Conservation (phyloP, 2,113 vertebrate species). For the Narcine bancroftii region DNA sequence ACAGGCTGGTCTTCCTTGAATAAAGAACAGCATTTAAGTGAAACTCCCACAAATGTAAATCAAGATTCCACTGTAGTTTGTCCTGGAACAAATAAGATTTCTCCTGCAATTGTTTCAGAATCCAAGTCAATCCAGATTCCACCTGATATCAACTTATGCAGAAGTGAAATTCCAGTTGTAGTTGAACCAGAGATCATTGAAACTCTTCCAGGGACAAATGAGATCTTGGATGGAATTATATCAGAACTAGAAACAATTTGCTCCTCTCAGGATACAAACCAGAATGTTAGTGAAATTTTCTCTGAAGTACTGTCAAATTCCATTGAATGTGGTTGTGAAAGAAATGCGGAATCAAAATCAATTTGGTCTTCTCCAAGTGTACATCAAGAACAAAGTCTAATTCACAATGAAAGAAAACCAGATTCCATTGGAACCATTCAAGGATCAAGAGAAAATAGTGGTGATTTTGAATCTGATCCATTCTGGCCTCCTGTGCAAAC, state of each 20-base stretch:
- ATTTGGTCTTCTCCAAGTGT: not conserved
- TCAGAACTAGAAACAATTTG: not conserved
- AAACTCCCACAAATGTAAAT: conserved; percentile 58
- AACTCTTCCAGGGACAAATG: not conserved
- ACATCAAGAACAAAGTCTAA: not conserved
- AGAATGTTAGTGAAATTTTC: not conserved
- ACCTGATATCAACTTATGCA: not conserved
- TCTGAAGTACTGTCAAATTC: not conserved
- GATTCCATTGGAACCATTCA: not conserved
- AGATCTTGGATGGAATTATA: not conserved
- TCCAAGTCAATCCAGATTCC: not conserved
- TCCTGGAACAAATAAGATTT: conserved; percentile 47
- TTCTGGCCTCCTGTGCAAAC: too few species aligned
- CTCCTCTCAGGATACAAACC: not conserved
- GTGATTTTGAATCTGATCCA: not conserved
- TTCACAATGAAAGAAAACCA: not conserved
- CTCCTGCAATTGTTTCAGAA: conserved; percentile 42
- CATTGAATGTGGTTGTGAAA: not conserved
- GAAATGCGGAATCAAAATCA: not conserved
- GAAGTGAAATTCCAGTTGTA: not conserved
- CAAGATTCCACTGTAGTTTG: conserved; percentile 58
- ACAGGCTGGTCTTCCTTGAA: not conserved
- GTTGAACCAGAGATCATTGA: not conserved
- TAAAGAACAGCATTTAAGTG: conserved; percentile 42
- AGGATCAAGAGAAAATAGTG: not conserved